phyloP scores from a whole-genome alignment of 2,113 vertebrate genomes.

The Neotragus moschatus region DNA sequence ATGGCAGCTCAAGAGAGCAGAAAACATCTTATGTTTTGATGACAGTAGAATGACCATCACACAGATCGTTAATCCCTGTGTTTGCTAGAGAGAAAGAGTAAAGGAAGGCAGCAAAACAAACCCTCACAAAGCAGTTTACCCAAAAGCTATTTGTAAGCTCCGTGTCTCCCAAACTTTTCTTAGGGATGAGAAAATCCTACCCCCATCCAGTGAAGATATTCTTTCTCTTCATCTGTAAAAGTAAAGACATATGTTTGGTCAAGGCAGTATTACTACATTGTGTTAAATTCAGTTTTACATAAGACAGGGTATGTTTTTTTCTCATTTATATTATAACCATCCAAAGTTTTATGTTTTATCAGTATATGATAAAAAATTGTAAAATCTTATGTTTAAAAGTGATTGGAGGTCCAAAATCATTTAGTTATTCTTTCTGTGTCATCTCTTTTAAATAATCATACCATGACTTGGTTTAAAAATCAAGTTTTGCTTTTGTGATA shows the following conservation, averaged over 20 bases:
- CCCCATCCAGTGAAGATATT: not conserved
- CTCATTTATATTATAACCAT: not conserved
- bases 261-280: not conserved
- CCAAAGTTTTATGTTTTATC: not conserved
- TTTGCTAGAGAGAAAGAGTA: slow-evolving; percentile 39
- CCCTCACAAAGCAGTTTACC: not conserved
- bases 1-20: slow-evolving; percentile 40
- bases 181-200: not conserved
- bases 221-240: not conserved
- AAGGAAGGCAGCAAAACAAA: slow-evolving; percentile 29
- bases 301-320: not conserved
- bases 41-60: slow-evolving; percentile 35
- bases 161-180: not conserved
- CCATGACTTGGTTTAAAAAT: not conserved
- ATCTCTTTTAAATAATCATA: not conserved
- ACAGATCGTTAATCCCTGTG: slow-evolving; percentile 47
- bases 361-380: not conserved
- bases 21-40: slow-evolving; percentile 61
- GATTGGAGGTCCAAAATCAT: not conserved
- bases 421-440: not conserved
- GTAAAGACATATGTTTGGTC: not conserved
- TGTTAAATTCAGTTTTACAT: not conserved
- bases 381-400: slow-evolving; percentile 2
- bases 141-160: not conserved
- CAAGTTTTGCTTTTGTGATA: not conserved